Evolutionary conservation across 2,888 invertebrate species (phyloP), one percentile per base, ranked within the genome.

Genomic region (Orthosia gothica): DNA sequence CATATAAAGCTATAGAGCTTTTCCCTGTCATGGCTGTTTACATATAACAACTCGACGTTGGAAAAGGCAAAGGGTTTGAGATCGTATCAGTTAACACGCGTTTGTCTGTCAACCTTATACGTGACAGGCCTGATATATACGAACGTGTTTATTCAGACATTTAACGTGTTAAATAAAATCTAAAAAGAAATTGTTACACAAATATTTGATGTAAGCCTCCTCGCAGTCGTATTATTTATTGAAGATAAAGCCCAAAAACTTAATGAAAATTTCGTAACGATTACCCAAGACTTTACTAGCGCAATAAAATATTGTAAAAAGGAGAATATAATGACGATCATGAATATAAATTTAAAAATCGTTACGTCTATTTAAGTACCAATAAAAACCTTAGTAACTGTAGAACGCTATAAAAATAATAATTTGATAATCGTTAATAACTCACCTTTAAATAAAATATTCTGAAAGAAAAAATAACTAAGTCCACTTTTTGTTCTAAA

Each of bases 61-160:
- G 75, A 76, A 70, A 71, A 76, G 72, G 79, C 81, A 72, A 85
- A 84, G 79, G 74, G 74, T 76, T 73, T 63, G 61, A 85, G 87
- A 85, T 85, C 55, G 80, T 87, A 82, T 85, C 82, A 79, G 72
- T 74, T 76, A 71, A 79, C 76, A 79, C 75, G 72, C 77, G 74
- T 76, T 87, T 84, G 76, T 85, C 79, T 79, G 82, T 79, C 85
- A 82, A 70, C 76, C 82, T 70, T 69, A 71, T 69, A 78, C 73
- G 71, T 81, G 82, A 81, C 78, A 76, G 47, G 61, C 66, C 58
- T 73, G 65, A 81, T 81, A 81, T 57, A 55, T 63, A 66, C 55
- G 58, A 71, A 71, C 75, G 62, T 86, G 62, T 84, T 81, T 74
- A 58, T 70, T 83, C 71, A 64, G 50, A 74, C 72, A 63, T 82